Conservation (phyloP, 2,888 invertebrate species). For the Augiades crinisus region DNA sequence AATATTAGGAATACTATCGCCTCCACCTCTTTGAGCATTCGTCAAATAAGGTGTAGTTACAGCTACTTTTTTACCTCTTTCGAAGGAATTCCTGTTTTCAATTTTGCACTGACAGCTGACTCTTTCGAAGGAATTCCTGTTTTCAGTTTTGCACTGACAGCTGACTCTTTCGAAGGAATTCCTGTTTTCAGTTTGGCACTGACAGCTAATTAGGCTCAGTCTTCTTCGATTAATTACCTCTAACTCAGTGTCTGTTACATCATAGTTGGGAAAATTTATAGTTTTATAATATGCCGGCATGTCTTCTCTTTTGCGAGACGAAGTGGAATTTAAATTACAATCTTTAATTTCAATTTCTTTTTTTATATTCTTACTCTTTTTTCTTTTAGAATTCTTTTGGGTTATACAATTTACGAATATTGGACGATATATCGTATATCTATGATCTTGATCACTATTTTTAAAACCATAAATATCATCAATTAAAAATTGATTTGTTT, state of each 20-base stretch:
- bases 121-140: too few relatives aligned
- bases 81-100: background rate
- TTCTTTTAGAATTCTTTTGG: background rate
- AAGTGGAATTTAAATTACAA: background rate
- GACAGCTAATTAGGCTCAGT: background rate
- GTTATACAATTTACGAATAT: background rate
- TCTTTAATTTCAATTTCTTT: background rate
- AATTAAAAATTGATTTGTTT: conserved; percentile 5
- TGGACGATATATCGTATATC: too few relatives aligned
- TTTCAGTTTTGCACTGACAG: too few relatives aligned
- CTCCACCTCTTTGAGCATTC: conserved; percentile 16
- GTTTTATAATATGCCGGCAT: conserved; percentile 1
- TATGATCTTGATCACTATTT: background rate
- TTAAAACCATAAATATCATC: background rate
- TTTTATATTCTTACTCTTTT: background rate
- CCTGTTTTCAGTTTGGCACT: background rate
- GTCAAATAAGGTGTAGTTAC: conserved; percentile 14
- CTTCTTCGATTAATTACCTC: conserved; percentile 5
- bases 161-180: too few relatives aligned
- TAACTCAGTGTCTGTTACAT: conserved; percentile 9
- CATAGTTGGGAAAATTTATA: conserved; percentile 8
- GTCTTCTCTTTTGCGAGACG: background rate
- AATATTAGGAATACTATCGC: conserved; percentile 13
- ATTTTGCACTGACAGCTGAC: too few relatives aligned
- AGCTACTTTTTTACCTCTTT: conserved; percentile 6